Evolutionary conservation across 2,888 invertebrate species (phyloP), one percentile per base, ranked within the genome.

Genomic region (Perithous albicinctus): DNA sequence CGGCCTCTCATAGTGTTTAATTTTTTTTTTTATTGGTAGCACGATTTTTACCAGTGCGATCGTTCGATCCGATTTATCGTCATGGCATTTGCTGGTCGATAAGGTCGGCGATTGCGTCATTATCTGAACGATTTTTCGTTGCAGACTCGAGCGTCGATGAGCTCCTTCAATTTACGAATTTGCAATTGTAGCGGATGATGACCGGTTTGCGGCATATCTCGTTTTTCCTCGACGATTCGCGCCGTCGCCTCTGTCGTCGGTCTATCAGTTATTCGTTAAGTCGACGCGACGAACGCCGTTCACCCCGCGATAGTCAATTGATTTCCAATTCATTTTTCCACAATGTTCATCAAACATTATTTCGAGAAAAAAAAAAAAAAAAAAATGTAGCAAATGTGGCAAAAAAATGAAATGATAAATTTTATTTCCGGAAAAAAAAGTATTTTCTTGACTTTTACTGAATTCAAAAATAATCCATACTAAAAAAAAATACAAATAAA

Each of bases 91-190:
- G 85, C 88, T 89, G 82, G 86, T 88, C 84, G 90, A 88, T 64
- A 88, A 86, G 80, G 89, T 89, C 84, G 91, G 89, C 80, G 90
- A 90, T 83, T 92, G 91, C 90, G 91, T 91, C 92, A 91, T 92
- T 88, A 87, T 90, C 88, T 86, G 84, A 81, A 79, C 83, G 85
- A 85, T 66, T 63, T 78, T 61, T 20, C 61, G 67, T 61, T 38
- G 59, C 48, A 61, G 43, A 12, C 38, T 26, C 66, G 64, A 59
- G 35, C 66, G 26, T 48, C 70, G 72, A 73, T 61, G 67, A 73
- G 26, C 41, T 72, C 63, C 78, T 79, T 77, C 46, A 41, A 8
- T 43, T 67, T 56, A 76, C 51, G 54, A 63, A 23, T 20, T 66
- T 70, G 46, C 79, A 15, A 56, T 41, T 43, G 29, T 29, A 46